Conservation (phyloP, 2,797 vertebrate species). For the Petrocephalus schoutedeni region DNA sequence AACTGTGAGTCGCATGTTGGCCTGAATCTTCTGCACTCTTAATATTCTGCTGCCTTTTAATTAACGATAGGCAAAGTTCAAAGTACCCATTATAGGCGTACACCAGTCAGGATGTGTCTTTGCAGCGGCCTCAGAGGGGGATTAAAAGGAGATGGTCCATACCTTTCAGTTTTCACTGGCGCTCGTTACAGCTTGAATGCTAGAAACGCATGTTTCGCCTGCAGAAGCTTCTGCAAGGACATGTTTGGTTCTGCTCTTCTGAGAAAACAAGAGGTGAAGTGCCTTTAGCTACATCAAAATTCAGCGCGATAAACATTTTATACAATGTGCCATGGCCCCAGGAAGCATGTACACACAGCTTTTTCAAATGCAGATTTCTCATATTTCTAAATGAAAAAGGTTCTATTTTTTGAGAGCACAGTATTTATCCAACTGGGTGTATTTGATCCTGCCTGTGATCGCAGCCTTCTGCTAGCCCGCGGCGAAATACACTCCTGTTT, state of each 20-base stretch:
- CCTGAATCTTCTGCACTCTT: not conserved
- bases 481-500: not conserved
- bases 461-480: not conserved
- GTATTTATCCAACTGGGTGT: not conserved
- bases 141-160: not conserved
- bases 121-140: not conserved
- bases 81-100: not conserved
- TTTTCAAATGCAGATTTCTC: conserved; percentile 1
- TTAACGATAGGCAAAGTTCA: not conserved
- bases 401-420: not conserved
- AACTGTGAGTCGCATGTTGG: not conserved
- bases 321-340: not conserved
- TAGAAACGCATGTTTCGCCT: not conserved
- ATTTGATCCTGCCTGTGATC: not conserved
- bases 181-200: not conserved
- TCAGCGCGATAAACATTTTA: not conserved
- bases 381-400: not conserved
- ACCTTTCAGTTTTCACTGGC: not conserved
- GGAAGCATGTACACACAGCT: not conserved
- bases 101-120: not conserved
- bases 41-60: not conserved
- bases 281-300: not conserved
- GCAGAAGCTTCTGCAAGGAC: not conserved
- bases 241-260: not conserved
- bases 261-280: not conserved